A percentile compares a stretch with the other conserved stretches of the same genome.
These are phyloP conservation scores for Diploptera punctata DNA, from an alignment of 2,888 invertebrate genomes.

Conservation along the genomic window DNA sequence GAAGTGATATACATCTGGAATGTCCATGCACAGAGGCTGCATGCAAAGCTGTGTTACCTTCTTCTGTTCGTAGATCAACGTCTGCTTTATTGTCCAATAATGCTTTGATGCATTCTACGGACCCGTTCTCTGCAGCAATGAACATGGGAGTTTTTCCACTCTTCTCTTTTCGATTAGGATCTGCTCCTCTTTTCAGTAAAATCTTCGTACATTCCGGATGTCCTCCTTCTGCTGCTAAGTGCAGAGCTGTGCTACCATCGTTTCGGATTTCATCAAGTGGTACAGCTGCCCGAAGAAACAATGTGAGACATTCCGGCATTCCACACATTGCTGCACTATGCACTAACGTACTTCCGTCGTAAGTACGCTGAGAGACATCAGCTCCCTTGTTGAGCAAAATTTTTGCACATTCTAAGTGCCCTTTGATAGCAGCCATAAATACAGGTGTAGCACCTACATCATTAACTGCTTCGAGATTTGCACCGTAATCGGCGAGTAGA, in stretches of 20 bases:
- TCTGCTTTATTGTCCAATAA: not conserved
- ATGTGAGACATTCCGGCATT: not conserved
- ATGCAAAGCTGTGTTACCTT: not conserved
- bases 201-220: not conserved
- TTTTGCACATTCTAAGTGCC: not conserved
- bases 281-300: not conserved
- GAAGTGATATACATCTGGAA: not conserved
- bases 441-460: not conserved
- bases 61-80: not conserved
- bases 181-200: not conserved
- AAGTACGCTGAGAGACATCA: not conserved
- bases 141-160: not conserved
- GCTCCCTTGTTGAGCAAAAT: not conserved
- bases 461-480: not conserved
- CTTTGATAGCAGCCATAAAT: not conserved
- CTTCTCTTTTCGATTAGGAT: not conserved
- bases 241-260: conserved; percentile 4
- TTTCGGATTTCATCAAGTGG: not conserved
- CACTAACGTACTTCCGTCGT: not conserved
- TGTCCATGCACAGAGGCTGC: conserved; percentile 3
- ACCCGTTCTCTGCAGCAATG: not conserved
- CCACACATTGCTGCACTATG: not conserved
- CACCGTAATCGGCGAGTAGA: not conserved
- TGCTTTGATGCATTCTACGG: not conserved
- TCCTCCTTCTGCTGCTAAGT: not conserved